These are phyloP conservation scores for Isurus oxyrinchus DNA, from an alignment of 2,113 vertebrate genomes.

Conservation along the genomic window DNA sequence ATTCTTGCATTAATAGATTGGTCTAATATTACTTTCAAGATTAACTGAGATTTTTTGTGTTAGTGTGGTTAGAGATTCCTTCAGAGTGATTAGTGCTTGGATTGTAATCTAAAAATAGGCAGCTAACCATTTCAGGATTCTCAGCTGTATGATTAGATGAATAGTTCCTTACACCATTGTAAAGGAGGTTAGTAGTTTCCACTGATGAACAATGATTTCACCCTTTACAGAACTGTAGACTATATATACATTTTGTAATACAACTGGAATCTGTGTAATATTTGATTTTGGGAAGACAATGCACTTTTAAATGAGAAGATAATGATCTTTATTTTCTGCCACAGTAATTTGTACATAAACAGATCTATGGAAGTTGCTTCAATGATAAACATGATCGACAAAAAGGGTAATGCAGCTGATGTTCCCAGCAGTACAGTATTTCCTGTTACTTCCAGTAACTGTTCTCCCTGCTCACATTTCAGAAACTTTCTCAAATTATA, in stretches of 20 bases:
- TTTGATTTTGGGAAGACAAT: slow-evolving; percentile 9
- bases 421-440: slow-evolving; percentile 4
- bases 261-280: not conserved
- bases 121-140: not conserved
- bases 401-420: not conserved
- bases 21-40: not conserved
- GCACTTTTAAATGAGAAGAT: not conserved
- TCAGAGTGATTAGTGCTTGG: not conserved
- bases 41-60: not conserved
- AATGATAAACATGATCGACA: not conserved
- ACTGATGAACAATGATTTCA: not conserved
- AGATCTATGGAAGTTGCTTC: not conserved
- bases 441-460: not conserved
- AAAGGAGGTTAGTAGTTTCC: not conserved
- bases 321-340: not conserved
- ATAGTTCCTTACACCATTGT: not conserved
- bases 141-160: not conserved
- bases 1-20: not conserved
- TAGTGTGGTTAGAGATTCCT: slow-evolving; percentile 15
- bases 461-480: not conserved
- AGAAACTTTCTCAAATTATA: not conserved
- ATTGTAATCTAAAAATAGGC: slow-evolving; percentile 15
- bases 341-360: not conserved
- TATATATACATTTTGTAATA: not conserved
- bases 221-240: not conserved